These are phyloP conservation scores for Heteromurus nitidus DNA, from an alignment of 2,888 invertebrate genomes.

Conservation along the genomic window DNA sequence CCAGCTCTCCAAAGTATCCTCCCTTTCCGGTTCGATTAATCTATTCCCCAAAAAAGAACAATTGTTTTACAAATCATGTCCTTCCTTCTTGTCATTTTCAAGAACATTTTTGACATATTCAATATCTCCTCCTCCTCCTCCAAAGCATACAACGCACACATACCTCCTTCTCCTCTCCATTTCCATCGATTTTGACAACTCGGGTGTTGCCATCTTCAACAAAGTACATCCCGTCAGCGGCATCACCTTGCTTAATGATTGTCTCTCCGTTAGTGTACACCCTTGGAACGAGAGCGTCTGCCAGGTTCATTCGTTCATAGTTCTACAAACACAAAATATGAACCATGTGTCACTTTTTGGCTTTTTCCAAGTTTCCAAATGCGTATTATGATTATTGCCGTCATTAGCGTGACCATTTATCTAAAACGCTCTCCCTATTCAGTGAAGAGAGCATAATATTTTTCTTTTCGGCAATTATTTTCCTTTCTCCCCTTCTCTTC, in stretches of 20 bases:
- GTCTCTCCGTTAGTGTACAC: slow-evolving; percentile 84
- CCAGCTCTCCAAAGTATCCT: slow-evolving; percentile 97
- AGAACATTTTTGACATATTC: not conserved
- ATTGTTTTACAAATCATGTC: no score
- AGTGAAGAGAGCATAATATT: no score
- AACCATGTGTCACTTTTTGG: no score
- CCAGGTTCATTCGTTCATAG: slow-evolving; percentile 98
- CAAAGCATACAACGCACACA: not conserved
- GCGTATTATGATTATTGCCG: no score
- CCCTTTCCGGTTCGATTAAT: slow-evolving; percentile 80
- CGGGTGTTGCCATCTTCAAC: slow-evolving; percentile 93
- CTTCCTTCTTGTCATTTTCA: no score
- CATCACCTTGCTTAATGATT: slow-evolving; percentile 95
- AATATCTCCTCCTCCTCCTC: not conserved
- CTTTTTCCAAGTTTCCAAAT: no score
- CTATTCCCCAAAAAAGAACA: slow-evolving; percentile 75
- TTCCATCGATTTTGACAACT: slow-evolving; percentile 90
- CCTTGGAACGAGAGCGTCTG: slow-evolving; percentile 93
- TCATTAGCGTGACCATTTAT: no score
- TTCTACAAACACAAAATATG: slow-evolving; percentile 78
- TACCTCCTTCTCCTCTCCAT: slow-evolving; percentile 78
- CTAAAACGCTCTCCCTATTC: no score
- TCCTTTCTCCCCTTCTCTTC: no score
- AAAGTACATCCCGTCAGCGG: slow-evolving; percentile 98
- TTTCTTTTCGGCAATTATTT: no score